Percentiles rank a stretch among this genome's conserved stretches.
phyloP scores from a whole-genome alignment of 1,140 invertebrate species.

The Ruditapes philippinarum region DNA sequence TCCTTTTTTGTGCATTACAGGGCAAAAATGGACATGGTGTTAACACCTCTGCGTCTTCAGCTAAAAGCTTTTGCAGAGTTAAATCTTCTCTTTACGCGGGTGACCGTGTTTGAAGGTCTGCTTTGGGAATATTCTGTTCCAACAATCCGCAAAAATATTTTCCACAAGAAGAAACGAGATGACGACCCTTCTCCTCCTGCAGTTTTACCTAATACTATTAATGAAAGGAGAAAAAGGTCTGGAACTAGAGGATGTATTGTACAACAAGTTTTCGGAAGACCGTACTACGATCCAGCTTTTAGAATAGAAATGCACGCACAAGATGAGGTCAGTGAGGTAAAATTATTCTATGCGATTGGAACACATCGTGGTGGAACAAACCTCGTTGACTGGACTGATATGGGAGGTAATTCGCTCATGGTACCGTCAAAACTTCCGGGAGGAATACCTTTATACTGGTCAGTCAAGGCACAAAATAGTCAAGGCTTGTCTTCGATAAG shows the following conservation, averaged over 20 bases:
- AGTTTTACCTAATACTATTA: constrained; percentile 28
- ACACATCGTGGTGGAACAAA: constrained; percentile 51
- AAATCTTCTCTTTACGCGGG: constrained; percentile 1
- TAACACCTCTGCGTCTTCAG: constrained; percentile 43
- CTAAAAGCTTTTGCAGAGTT: constrained; percentile 31
- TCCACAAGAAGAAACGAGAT: constrained; percentile 12
- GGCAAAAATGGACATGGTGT: constrained; percentile 38
- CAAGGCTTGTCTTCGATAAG: constrained; percentile 11
- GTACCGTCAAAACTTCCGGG: constrained; percentile 43
- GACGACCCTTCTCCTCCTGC: constrained; percentile 37
- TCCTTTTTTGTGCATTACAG: neutral
- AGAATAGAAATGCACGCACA: constrained; percentile 41
- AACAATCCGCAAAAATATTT: constrained; percentile 39
- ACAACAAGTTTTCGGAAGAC: constrained; percentile 34
- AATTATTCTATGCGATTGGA: constrained; percentile 51
- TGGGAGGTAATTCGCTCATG: constrained; percentile 20
- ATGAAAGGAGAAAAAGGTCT: constrained; percentile 13
- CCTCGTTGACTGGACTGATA: constrained; percentile 35
- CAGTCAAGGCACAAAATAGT: constrained; percentile 41
- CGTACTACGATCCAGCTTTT: constrained; percentile 42
- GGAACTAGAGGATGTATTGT: constrained; percentile 37
- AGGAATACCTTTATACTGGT: constrained; percentile 50
- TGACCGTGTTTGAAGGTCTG: constrained; percentile 29
- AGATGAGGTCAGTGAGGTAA: constrained; percentile 42
- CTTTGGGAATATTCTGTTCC: constrained; percentile 24